Conservation (phyloP, 1,140 invertebrate species). For the Anastatus disparis region DNA sequence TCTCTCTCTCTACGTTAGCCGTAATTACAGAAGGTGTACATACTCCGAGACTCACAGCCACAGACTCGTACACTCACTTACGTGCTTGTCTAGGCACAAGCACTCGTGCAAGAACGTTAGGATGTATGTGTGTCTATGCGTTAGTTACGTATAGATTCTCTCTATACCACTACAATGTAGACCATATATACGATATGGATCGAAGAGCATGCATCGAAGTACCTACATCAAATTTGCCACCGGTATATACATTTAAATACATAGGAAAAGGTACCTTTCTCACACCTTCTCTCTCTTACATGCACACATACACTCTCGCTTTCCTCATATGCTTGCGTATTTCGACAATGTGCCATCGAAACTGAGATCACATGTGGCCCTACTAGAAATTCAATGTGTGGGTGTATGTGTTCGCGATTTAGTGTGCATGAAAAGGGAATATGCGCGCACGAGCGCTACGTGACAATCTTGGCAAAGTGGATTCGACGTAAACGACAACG, state of each 20-base stretch:
- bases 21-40: constrained; percentile 17
- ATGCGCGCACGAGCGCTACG: constrained; percentile 11
- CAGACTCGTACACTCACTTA: neutral
- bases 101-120: too few relatives aligned
- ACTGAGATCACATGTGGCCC: constrained; percentile 37
- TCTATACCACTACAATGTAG: too few relatives aligned
- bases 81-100: too few relatives aligned
- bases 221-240: constrained; percentile 17
- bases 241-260: neutral
- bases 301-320: too few relatives aligned
- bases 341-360: constrained; percentile 34
- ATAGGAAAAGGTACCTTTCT: too few relatives aligned
- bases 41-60: neutral
- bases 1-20: too few relatives aligned
- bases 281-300: too few relatives aligned
- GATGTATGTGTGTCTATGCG: too few relatives aligned
- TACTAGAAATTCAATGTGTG: constrained; percentile 33
- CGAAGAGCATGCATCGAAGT: constrained; percentile 17
- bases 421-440: too few relatives aligned
- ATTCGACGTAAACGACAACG: constrained; percentile 13
- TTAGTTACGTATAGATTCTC: too few relatives aligned
- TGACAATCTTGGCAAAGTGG: constrained; percentile 45
- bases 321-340: neutral
- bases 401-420: constrained; percentile 19
- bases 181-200: neutral